Base-by-base conservation (phyloP, 2,888 invertebrate genomes). In the Acrocera orbiculus region DNA sequence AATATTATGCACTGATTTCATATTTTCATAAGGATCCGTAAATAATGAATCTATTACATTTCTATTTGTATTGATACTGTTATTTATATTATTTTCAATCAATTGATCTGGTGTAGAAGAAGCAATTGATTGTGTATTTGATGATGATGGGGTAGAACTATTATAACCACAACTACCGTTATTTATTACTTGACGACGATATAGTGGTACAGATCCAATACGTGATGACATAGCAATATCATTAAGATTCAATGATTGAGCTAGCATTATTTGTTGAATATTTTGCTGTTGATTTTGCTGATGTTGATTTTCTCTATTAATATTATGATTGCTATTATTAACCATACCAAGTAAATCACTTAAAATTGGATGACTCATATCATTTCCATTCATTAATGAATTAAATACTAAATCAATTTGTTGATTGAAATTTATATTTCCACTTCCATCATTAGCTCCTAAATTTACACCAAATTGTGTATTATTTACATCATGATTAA, bases 131-230 rank as follows among this genome's bases (percentile, higher is more conserved):
- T 48, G 48, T 9, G 44, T 47, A 29, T 47, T 43, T 32, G 47
- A 44, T 13, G 43, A 42, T 16, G 44, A 41, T 27, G 48, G 42
- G 36, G 46, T 46, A 7, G 44, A 42, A 36, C 41, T 34, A 31
- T 44, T 37, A 25, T 46, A 41, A 25, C 24, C 16, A n/a, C n/a
- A 10, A 17, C 38, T 34, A 13, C 23, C 32, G 37, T 56, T 56
- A 13, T 54, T 52, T 41, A 54, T 46, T 5, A 58, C 58, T 42
- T 65, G 65, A 2, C 66, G 54, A 14, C 62, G 54, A 44, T 67
- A 66, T 23, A 67, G 50, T 3, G 67, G 67, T 34, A 64, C 60
- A 4, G 64, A 64, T 41, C 56, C 44, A 19, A 42, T 33, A 7
- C 45, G 40, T 44, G 17, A 40, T 34, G 25, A 40, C 36, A 19